These are phyloP conservation scores for Drosophila lowei DNA, from an alignment of 1,140 invertebrate genomes.

Conservation along the genomic window DNA sequence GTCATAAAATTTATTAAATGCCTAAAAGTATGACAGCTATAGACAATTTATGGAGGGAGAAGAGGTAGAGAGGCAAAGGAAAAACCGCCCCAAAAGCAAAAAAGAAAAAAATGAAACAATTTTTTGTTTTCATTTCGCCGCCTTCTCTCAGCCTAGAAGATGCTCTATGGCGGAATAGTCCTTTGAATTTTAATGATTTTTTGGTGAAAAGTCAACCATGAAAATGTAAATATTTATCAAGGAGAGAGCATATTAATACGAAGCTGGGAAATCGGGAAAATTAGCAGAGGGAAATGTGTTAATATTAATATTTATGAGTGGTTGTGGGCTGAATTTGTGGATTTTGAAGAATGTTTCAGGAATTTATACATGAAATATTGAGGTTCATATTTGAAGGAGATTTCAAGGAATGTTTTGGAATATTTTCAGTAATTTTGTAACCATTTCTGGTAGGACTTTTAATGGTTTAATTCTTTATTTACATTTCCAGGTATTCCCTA, in stretches of 20 bases:
- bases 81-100: slow-evolving; percentile 10
- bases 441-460: neutral
- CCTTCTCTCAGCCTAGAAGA: neutral
- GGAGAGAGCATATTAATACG: slow-evolving; percentile 13
- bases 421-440: no score
- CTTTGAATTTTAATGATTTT: slow-evolving; percentile 37
- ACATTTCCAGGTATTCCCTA: no score
- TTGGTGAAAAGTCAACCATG: slow-evolving; percentile 11
- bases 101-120: slow-evolving; percentile 47
- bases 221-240: slow-evolving; percentile 48
- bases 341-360: no score
- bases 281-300: neutral
- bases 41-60: slow-evolving; percentile 67
- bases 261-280: slow-evolving; percentile 24
- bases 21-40: slow-evolving; percentile 80
- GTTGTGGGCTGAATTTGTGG: no score
- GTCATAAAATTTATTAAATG: slow-evolving; percentile 82
- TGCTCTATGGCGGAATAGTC: slow-evolving; percentile 17
- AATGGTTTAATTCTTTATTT: neutral
- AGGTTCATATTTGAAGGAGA: neutral
- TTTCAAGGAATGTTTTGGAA: neutral
- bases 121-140: slow-evolving; percentile 8
- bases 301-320: slow-evolving; percentile 19
- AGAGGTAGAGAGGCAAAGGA: slow-evolving; percentile 1
- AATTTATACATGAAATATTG: no score